phyloP scores from a whole-genome alignment of 2,797 vertebrate species.

The Pagetopsis macropterus region DNA sequence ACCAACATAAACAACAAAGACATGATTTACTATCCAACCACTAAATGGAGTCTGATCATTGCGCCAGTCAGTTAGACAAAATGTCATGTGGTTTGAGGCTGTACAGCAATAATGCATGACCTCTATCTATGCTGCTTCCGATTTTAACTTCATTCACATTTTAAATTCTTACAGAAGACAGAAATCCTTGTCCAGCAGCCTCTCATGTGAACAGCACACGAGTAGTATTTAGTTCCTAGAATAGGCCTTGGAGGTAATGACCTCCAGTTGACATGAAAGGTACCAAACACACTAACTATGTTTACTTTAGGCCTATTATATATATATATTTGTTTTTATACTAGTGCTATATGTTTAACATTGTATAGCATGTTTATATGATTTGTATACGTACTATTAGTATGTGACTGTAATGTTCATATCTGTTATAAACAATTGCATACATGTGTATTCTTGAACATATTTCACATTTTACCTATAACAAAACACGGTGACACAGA shows the following conservation, averaged over 20 bases:
- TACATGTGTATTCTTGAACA: background rate
- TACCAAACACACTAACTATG: background rate
- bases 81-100: conserved; percentile 21
- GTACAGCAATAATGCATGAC: background rate
- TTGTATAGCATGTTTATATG: background rate
- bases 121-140: background rate
- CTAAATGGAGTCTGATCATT: background rate
- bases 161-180: background rate
- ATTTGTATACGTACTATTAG: background rate
- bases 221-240: background rate
- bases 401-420: background rate
- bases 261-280: background rate
- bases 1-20: background rate
- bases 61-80: conserved; percentile 3
- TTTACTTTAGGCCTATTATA: no score
- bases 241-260: background rate
- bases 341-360: background rate
- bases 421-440: background rate
- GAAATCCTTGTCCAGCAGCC: background rate
- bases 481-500: no score
- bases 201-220: background rate
- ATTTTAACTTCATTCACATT: conserved; percentile 3
- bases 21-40: background rate
- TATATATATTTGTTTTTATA: no score
- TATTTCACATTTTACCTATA: background rate